phyloP scores from a whole-genome alignment of 2,888 invertebrate genomes.

The Cybosia mesomella region DNA sequence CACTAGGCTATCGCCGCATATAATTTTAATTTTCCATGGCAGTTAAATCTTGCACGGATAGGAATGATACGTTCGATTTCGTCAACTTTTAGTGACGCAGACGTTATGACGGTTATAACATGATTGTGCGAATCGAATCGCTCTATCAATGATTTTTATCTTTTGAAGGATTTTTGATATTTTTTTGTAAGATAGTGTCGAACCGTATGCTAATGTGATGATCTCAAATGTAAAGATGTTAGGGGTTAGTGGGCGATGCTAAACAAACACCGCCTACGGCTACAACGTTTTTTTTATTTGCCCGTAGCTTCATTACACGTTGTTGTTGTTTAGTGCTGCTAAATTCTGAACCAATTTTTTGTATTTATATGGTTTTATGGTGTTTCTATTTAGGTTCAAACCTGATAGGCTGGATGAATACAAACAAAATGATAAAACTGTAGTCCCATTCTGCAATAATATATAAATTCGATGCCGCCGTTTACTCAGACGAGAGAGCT shows the following conservation, averaged over 20 bases:
- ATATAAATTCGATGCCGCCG: no score
- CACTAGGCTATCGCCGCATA: no score
- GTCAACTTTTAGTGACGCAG: not conserved
- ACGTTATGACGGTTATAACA: not conserved
- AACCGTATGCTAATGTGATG: not conserved
- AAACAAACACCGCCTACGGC: not conserved
- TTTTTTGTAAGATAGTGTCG: not conserved
- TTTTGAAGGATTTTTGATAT: not conserved
- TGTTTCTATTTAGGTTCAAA: not conserved
- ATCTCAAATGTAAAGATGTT: not conserved
- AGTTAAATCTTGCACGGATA: not conserved
- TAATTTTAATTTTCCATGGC: not conserved
- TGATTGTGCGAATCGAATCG: not conserved
- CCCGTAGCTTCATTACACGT: not conserved
- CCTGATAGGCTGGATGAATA: not conserved
- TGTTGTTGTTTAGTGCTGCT: not conserved
- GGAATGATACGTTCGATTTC: not conserved
- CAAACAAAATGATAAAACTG: not conserved
- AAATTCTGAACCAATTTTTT: not conserved
- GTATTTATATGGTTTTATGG: not conserved
- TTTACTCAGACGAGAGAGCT: no score
- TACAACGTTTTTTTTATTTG: not conserved
- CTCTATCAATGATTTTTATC: not conserved
- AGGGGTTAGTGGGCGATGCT: not conserved
- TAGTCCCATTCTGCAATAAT: no score